Percentiles rank a stretch among this genome's conserved stretches.
Conservation (phyloP, 1,140 invertebrate genomes). For the Zaprionus ghesquierei region DNA sequence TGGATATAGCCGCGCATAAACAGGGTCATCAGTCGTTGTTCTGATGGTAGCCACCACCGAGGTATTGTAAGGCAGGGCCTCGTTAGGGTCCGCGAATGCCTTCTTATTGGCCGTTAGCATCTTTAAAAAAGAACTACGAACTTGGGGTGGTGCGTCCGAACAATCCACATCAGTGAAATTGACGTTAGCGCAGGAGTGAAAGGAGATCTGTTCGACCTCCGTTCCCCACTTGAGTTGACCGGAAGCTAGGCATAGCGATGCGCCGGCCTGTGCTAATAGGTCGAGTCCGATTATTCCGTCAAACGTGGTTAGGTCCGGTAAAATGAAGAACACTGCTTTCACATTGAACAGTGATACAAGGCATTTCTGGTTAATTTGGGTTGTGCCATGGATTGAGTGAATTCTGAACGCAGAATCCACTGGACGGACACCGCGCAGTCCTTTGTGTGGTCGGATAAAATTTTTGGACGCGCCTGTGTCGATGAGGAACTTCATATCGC, state of each 20-base stretch:
- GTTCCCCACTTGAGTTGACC: neutral
- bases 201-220: neutral
- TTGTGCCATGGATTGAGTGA: constrained; percentile 2
- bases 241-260: neutral
- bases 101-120: neutral
- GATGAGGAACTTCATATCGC: neutral
- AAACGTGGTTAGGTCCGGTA: constrained; percentile 17
- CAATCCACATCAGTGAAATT: neutral
- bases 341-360: constrained; percentile 18
- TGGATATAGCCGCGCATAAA: neutral
- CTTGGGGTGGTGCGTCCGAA: neutral
- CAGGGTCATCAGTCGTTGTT: neutral
- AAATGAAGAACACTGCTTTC: too few relatives aligned
- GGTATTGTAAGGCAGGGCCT: too few relatives aligned
- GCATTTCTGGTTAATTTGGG: constrained; percentile 11
- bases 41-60: neutral
- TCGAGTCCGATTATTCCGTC: constrained; percentile 18
- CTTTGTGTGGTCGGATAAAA: constrained; percentile 14
- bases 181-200: neutral
- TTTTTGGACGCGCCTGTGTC: constrained; percentile 30
- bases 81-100: too few relatives aligned
- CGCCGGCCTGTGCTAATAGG: constrained; percentile 1
- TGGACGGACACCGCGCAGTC: neutral
- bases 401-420: neutral
- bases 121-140: neutral